Conservation (phyloP, 2,113 vertebrate species). For the Megaleporinus macrocephalus region DNA sequence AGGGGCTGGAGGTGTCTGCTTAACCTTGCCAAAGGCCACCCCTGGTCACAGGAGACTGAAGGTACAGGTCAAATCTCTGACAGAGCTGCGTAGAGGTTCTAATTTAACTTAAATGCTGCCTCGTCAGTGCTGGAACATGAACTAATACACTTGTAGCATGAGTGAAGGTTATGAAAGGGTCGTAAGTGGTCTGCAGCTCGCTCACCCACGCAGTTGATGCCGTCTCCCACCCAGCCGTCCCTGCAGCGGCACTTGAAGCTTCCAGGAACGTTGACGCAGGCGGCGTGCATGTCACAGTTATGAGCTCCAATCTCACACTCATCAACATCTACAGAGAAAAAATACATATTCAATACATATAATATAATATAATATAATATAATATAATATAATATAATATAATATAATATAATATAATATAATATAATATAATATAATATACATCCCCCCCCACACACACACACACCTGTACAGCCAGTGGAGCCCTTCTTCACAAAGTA, state of each 20-base stretch:
- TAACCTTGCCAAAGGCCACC: too few relatives aligned
- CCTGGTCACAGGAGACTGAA: background rate
- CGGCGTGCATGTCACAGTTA: conserved; percentile 89
- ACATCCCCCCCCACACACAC: background rate
- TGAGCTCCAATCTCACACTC: conserved; percentile 91
- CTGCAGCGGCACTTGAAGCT: conserved; percentile 94
- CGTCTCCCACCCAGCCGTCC: conserved; percentile 89
- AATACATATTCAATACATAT: background rate
- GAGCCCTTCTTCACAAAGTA: conserved; percentile 90
- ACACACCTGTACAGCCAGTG: conserved; percentile 87
- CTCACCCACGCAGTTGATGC: conserved; percentile 91
- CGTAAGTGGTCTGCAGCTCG: conserved; percentile 5
- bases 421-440: too few relatives aligned
- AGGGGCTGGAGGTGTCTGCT: too few relatives aligned
- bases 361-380: too few relatives aligned
- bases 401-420: too few relatives aligned
- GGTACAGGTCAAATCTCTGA: too few relatives aligned
- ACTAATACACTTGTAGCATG: background rate
- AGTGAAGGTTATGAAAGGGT: background rate
- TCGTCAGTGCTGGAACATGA: background rate
- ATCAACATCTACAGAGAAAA: conserved; percentile 76
- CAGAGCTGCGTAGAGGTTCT: too few relatives aligned
- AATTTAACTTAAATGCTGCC: background rate
- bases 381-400: too few relatives aligned
- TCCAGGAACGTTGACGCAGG: conserved; percentile 90